These are phyloP conservation scores for Torymus auratus DNA, from an alignment of 2,888 invertebrate species.

Conservation along the genomic window DNA sequence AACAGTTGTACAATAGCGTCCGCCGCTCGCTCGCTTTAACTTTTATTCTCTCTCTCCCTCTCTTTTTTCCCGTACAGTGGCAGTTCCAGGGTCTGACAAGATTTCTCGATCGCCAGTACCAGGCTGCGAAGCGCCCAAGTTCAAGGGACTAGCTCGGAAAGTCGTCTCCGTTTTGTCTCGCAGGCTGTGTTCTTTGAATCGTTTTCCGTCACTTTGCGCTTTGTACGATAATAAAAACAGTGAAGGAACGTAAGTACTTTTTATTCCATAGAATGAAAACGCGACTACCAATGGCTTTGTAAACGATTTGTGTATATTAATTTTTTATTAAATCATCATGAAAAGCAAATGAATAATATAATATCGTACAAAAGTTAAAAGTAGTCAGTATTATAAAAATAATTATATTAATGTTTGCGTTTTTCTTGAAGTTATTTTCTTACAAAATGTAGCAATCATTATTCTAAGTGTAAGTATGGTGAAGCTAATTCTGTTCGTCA, in stretches of 20 bases:
- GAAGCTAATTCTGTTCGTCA: slow-evolving; percentile 5
- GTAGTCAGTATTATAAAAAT: slow-evolving; percentile 24
- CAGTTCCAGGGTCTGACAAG: slow-evolving; percentile 42
- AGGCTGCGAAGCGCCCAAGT: slow-evolving; percentile 34
- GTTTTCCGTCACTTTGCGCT: not conserved
- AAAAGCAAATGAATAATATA: slow-evolving; percentile 22
- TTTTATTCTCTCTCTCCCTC: slow-evolving; percentile 15
- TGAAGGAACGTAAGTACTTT: slow-evolving; percentile 36
- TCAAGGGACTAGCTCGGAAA: slow-evolving; percentile 38
- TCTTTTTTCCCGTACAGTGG: slow-evolving; percentile 21
- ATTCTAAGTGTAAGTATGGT: slow-evolving; percentile 14
- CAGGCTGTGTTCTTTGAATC: slow-evolving; percentile 6
- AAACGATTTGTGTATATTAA: slow-evolving; percentile 3
- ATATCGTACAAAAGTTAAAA: slow-evolving; percentile 34
- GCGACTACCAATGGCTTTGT: not conserved
- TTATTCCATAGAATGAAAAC: slow-evolving; percentile 13
- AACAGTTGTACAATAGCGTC: slow-evolving; percentile 3
- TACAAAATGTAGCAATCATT: slow-evolving; percentile 35
- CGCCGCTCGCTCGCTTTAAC: not conserved
- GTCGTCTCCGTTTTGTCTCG: slow-evolving; percentile 30
- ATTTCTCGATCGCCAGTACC: slow-evolving; percentile 35
- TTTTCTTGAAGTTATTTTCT: not conserved
- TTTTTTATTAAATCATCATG: slow-evolving; percentile 10
- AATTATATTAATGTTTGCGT: slow-evolving; percentile 27
- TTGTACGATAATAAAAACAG: slow-evolving; percentile 17